These are phyloP conservation scores for Euura lappo DNA, from an alignment of 1,140 invertebrate genomes.

Conservation along the genomic window DNA sequence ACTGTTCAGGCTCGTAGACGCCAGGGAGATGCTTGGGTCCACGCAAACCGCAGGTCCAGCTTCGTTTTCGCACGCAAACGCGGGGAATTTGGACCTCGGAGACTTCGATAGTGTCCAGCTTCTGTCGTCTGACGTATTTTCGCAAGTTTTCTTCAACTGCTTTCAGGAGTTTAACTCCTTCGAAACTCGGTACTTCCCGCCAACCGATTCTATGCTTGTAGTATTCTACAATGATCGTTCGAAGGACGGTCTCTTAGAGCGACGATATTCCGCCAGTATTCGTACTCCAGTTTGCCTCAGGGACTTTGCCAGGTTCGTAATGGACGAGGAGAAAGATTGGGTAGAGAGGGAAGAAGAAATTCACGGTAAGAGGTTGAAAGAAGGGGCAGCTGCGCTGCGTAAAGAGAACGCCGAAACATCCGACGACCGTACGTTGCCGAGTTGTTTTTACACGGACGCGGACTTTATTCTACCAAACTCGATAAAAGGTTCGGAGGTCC, in stretches of 20 bases:
- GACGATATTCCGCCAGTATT: conserved; percentile 54
- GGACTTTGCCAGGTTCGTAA: conserved; percentile 64
- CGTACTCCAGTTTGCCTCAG: conserved; percentile 60
- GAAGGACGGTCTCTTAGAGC: conserved; percentile 45
- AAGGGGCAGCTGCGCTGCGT: conserved; percentile 12
- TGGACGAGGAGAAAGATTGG: conserved; percentile 60
- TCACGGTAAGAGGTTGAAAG: conserved; percentile 33
- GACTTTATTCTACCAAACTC: conserved; percentile 32
- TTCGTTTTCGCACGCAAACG: neutral
- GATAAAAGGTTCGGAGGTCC: neutral
- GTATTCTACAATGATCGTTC: conserved; percentile 57
- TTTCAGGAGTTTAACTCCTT: conserved; percentile 55
- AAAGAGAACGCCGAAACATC: conserved; percentile 29
- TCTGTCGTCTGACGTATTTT: conserved; percentile 29
- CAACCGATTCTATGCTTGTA: conserved; percentile 54
- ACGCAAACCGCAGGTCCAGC: conserved; percentile 13
- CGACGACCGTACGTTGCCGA: conserved; percentile 1
- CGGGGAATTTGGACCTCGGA: conserved; percentile 18
- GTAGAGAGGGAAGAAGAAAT: conserved; percentile 55
- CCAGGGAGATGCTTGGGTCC: conserved; percentile 24
- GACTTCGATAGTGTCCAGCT: conserved; percentile 38
- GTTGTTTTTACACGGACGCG: conserved; percentile 29
- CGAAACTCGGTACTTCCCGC: conserved; percentile 49
- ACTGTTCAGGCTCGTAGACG: conserved; percentile 24
- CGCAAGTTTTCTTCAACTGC: conserved; percentile 49